These are phyloP conservation scores for Conus canariensis DNA, from an alignment of 2,888 invertebrate species.

Conservation along the genomic window DNA sequence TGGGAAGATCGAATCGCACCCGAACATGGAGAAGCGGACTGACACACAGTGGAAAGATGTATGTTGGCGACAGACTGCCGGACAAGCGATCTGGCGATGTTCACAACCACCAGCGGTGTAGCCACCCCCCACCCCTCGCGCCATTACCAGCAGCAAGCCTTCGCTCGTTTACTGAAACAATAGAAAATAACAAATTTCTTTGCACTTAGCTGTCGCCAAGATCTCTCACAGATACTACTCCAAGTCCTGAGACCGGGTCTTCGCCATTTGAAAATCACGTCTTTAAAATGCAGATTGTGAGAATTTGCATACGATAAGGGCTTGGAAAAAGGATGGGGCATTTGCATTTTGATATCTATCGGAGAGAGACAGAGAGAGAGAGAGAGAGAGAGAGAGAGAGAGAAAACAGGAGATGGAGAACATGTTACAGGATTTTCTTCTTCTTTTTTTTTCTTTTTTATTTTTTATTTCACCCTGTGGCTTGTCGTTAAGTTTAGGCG, in stretches of 20 bases:
- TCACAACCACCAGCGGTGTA: background rate
- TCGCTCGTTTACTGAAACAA: constrained; percentile 11
- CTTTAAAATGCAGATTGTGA: constrained; percentile 28
- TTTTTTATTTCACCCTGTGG: background rate
- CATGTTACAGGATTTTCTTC: background rate
- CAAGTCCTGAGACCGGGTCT: background rate
- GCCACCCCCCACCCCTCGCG: background rate
- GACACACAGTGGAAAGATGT: background rate
- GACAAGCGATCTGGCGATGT: background rate
- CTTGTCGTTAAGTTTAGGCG: background rate
- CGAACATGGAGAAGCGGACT: background rate
- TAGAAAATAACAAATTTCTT: constrained; percentile 30
- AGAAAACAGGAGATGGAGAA: background rate
- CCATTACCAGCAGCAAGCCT: background rate
- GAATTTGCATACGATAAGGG: constrained; percentile 21
- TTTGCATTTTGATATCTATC: constrained; percentile 32
- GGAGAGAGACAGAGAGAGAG: background rate
- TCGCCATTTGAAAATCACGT: constrained; percentile 15
- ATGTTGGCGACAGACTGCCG: background rate
- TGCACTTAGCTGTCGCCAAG: constrained; percentile 11
- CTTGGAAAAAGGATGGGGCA: background rate
- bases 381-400: background rate
- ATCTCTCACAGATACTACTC: background rate
- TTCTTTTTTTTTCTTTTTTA: background rate
- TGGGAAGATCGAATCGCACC: too few species aligned